phyloP scores from a whole-genome alignment of 2,113 vertebrate genomes.

The Nettapus auritus region DNA sequence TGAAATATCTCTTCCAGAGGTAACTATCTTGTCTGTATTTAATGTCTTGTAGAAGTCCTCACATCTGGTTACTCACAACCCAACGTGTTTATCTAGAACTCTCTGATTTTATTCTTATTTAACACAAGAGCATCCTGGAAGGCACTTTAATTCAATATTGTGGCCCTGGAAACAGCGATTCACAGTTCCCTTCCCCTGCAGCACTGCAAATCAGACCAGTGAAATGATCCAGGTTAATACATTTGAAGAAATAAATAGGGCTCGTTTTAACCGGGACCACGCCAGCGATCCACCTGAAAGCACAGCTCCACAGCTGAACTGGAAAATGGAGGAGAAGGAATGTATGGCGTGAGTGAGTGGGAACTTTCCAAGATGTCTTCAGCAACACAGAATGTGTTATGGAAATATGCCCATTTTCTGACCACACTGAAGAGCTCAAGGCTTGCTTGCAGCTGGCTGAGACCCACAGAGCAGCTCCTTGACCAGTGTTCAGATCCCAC shows the following conservation, averaged over 20 bases:
- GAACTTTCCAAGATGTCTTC: background rate
- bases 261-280: background rate
- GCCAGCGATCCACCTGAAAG: background rate
- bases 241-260: background rate
- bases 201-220: background rate
- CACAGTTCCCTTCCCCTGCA: background rate
- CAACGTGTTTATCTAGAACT: background rate
- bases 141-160: background rate
- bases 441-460: background rate
- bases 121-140: background rate
- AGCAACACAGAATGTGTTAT: background rate
- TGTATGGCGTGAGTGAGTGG: fast-evolving
- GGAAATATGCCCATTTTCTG: background rate
- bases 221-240: background rate
- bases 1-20: background rate
- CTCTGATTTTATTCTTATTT: background rate
- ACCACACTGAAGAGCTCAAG: background rate
- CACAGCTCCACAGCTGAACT: background rate
- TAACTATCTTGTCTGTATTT: background rate
- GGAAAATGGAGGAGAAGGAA: background rate
- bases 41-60: background rate
- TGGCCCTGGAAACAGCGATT: background rate
- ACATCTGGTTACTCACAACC: background rate
- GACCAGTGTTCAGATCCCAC: background rate
- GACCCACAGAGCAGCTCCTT: background rate